Conservation (phyloP, 2,888 invertebrate genomes). For the Trissonchulus latispiculum region DNA sequence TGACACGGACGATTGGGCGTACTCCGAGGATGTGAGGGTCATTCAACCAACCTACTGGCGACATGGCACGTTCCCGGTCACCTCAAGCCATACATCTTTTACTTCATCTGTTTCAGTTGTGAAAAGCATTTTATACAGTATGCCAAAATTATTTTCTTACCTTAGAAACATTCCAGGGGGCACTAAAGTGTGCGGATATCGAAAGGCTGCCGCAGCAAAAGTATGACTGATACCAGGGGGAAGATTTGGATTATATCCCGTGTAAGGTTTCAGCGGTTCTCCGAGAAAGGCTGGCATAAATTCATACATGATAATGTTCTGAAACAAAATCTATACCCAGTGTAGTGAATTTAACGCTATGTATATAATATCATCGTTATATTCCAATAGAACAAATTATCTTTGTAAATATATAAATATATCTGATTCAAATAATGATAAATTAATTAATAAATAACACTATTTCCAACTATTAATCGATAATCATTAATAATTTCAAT, state of each 20-base stretch:
- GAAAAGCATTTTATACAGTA: no score
- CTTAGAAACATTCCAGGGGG: slow-evolving; percentile 41
- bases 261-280: slow-evolving; percentile 52
- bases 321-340: slow-evolving; percentile 31
- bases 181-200: slow-evolving; percentile 79
- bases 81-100: no score
- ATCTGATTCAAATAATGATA: no score
- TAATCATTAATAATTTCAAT: slow-evolving; percentile 19
- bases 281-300: slow-evolving; percentile 78
- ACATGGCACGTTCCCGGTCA: no score
- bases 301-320: slow-evolving; percentile 91
- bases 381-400: no score
- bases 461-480: slow-evolving; percentile 6
- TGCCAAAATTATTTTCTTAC: slow-evolving; percentile 20
- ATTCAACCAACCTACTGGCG: no score
- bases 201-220: slow-evolving; percentile 92
- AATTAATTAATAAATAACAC: slow-evolving; percentile 4
- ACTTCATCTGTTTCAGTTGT: no score
- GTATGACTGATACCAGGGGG: slow-evolving; percentile 91
- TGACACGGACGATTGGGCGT: no score
- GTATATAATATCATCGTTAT: no score
- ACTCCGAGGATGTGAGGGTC: no score
- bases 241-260: slow-evolving; percentile 75
- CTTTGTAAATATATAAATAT: no score
- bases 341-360: no score